These are phyloP conservation scores for Tor tambroides DNA, from an alignment of 2,113 vertebrate species.

Conservation along the genomic window DNA sequence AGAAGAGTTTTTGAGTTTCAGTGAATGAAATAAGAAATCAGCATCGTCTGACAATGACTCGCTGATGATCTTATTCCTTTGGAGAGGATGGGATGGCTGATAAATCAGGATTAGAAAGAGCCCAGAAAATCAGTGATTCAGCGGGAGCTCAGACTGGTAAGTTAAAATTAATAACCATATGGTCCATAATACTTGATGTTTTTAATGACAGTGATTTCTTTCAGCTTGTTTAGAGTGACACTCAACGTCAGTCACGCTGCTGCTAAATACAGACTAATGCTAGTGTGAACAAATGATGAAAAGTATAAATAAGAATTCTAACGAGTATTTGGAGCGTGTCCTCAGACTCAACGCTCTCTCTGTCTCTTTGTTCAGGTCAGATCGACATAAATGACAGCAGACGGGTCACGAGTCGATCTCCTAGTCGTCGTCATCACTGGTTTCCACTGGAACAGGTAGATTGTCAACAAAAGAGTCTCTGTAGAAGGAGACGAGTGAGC, in stretches of 20 bases:
- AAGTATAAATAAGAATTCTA: not conserved
- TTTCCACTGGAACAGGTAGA: not conserved
- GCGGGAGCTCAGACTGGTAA: too few relatives aligned
- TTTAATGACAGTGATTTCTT: not conserved
- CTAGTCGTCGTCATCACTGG: constrained; percentile 59
- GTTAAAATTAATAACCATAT: too few relatives aligned
- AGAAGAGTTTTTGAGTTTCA: too few relatives aligned
- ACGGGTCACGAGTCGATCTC: not conserved
- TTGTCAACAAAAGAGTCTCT: constrained; percentile 69
- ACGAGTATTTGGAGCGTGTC: not conserved
- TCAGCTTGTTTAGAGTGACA: not conserved
- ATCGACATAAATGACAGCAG: not conserved
- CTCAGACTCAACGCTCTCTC: not conserved
- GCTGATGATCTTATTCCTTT: too few relatives aligned
- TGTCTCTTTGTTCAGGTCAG: not conserved
- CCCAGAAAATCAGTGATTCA: too few relatives aligned
- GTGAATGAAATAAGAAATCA: too few relatives aligned
- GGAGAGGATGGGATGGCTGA: too few relatives aligned
- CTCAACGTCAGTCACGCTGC: not conserved
- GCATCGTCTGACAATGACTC: too few relatives aligned
- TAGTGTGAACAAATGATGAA: not conserved
- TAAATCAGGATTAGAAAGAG: too few relatives aligned
- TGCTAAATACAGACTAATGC: constrained; percentile 3
- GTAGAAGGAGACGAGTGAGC: constrained; percentile 72
- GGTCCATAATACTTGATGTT: too few relatives aligned